A percentile compares a stretch with the other conserved stretches of the same genome.
phyloP scores from a whole-genome alignment of 2,113 vertebrate species.

The Cyphomyrus discorhynchus region DNA sequence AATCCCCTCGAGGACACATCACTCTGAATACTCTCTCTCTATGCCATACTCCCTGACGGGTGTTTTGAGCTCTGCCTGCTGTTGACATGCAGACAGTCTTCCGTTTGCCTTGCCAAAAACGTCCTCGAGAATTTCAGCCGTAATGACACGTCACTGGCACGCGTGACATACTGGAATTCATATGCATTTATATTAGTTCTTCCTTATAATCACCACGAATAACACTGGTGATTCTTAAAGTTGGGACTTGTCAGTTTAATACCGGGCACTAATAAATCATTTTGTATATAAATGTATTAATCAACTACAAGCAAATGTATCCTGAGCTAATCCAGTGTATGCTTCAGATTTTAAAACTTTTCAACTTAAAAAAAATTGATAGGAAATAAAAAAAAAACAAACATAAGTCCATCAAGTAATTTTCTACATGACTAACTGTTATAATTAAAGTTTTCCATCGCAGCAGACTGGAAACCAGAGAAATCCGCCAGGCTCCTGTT shows the following conservation, averaged over 20 bases:
- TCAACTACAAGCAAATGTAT: neutral
- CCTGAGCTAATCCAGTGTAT: neutral
- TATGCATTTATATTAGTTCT: neutral
- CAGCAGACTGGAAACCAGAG: neutral
- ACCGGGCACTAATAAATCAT: neutral
- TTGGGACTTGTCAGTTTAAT: neutral
- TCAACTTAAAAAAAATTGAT: neutral
- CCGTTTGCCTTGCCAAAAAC: neutral
- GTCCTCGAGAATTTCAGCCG: neutral
- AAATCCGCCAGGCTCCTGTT: neutral
- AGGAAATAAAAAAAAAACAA: slow-evolving; percentile 10
- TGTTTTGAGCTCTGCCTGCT: neutral
- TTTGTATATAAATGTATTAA: neutral
- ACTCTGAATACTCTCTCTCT: neutral
- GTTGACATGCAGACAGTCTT: neutral
- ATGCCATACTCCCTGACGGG: neutral
- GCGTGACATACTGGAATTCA: neutral
- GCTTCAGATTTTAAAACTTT: slow-evolving; percentile 1
- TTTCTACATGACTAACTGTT: slow-evolving; percentile 29
- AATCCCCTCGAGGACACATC: neutral
- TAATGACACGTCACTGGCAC: neutral
- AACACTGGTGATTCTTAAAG: neutral
- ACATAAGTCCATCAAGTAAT: slow-evolving; percentile 13
- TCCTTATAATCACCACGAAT: neutral
- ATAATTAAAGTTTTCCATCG: slow-evolving; percentile 15